Conservation (phyloP, 2,113 vertebrate genomes). For the Seriola dumerili region DNA sequence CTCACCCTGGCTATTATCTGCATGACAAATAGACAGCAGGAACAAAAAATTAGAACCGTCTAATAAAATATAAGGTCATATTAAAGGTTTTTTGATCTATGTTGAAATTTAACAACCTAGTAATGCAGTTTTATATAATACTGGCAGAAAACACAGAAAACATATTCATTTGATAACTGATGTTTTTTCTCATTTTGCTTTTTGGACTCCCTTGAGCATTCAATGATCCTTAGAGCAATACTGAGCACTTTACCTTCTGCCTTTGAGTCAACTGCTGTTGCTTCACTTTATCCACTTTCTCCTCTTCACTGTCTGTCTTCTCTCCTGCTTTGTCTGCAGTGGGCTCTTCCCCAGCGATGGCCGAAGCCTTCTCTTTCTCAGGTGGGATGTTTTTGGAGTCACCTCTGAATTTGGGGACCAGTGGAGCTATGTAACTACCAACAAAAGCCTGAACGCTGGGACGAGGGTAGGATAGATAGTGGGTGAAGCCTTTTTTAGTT, state of each 20-base stretch:
- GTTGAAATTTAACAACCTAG: no score
- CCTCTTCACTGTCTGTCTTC: constrained; percentile 71
- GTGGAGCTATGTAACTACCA: constrained; percentile 92
- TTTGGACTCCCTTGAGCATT: background rate
- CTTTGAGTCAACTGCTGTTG: constrained; percentile 87
- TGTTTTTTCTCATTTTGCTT: background rate
- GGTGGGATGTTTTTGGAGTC: constrained; percentile 83
- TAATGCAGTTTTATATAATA: no score
- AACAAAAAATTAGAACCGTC: background rate
- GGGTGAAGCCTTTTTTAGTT: constrained; percentile 91
- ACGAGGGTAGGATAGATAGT: constrained; percentile 91
- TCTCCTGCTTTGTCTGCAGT: constrained; percentile 17
- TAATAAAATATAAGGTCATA: background rate
- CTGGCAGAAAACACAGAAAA: no score
- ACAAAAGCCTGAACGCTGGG: constrained; percentile 95
- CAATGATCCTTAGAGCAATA: background rate
- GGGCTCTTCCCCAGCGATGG: constrained; percentile 54
- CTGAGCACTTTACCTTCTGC: constrained; percentile 88
- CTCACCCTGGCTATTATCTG: constrained; percentile 97
- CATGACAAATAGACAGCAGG: background rate
- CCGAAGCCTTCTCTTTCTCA: constrained; percentile 64
- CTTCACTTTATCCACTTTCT: constrained; percentile 82
- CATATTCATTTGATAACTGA: no score
- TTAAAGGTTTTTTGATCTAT: background rate
- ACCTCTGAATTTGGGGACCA: constrained; percentile 91